Percentiles rank a stretch among this genome's conserved stretches.
phyloP scores from a whole-genome alignment of 1,140 invertebrate genomes.

The Micrasema minimum region DNA sequence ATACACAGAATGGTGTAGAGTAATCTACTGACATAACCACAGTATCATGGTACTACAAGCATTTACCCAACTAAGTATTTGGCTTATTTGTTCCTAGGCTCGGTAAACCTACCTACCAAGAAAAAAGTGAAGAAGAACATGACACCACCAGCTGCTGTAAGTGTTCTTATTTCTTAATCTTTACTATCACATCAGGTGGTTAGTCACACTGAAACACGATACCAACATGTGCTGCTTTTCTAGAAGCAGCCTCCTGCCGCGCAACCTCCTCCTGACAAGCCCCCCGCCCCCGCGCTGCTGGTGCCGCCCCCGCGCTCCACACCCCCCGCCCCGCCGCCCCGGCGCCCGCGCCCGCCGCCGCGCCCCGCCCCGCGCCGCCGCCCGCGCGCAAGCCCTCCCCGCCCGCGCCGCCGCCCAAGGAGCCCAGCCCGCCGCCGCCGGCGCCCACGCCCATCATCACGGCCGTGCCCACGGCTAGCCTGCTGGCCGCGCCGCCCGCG shows the following conservation, averaged over 20 bases:
- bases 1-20: too few species aligned
- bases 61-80: slow-evolving; percentile 4
- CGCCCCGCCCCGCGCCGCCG: not conserved
- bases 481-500: slow-evolving; percentile 50
- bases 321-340: not conserved
- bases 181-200: not conserved
- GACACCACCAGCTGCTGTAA: slow-evolving; percentile 41
- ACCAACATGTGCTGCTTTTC: slow-evolving; percentile 10
- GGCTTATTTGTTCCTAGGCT: slow-evolving; percentile 47
- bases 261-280: slow-evolving; percentile 31
- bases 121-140: slow-evolving; percentile 63
- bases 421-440: slow-evolving; percentile 53
- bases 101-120: slow-evolving; percentile 61
- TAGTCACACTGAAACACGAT: not conserved
- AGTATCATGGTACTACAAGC: too few species aligned
- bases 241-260: slow-evolving; percentile 42
- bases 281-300: slow-evolving; percentile 12
- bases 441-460: slow-evolving; percentile 48
- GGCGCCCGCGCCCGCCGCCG: slow-evolving; percentile 5
- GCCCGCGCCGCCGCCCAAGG: not conserved
- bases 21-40: too few species aligned
- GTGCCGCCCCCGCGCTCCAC: not conserved
- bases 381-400: not conserved
- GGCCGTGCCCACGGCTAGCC: slow-evolving; percentile 43
- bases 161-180: slow-evolving; percentile 2